Evolutionary conservation across 2,113 vertebrate species (phyloP).

Genomic region (Phocoena sinus): DNA sequence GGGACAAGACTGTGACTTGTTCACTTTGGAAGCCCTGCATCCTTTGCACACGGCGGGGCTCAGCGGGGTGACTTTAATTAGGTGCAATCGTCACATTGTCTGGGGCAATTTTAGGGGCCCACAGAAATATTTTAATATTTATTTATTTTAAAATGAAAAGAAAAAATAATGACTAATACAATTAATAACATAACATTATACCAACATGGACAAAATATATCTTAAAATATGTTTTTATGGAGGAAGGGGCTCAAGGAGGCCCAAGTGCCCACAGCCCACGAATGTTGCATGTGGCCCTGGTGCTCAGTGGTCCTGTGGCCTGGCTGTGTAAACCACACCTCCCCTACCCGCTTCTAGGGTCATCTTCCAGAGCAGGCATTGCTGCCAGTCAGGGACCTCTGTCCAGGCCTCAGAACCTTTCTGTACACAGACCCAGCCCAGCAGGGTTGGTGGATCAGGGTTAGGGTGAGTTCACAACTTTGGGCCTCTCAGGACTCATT

Average conservation of each 20-base stretch:
- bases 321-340: rapidly evolving
- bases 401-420: neutral
- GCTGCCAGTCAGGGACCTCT: neutral
- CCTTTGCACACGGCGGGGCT: neutral
- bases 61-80: rapidly evolving
- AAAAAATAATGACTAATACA: neutral
- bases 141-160: neutral
- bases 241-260: too few relatives aligned
- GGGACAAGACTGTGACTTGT: rapidly evolving
- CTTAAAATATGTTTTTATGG: neutral
- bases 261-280: rapidly evolving
- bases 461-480: neutral
- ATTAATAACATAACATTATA: neutral
- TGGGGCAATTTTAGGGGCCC: neutral
- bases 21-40: neutral
- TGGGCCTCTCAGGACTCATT: too few relatives aligned
- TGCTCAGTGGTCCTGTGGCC: rapidly evolving
- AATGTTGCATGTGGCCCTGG: rapidly evolving
- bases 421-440: rapidly evolving
- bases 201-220: neutral
- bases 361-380: neutral
- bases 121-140: neutral
- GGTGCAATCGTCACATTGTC: neutral
- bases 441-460: rapidly evolving
- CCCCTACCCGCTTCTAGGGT: neutral